Evolutionary conservation across 2,888 invertebrate genomes (phyloP), one percentile per base, ranked within the genome.

Genomic region (Erebia epiphron): DNA sequence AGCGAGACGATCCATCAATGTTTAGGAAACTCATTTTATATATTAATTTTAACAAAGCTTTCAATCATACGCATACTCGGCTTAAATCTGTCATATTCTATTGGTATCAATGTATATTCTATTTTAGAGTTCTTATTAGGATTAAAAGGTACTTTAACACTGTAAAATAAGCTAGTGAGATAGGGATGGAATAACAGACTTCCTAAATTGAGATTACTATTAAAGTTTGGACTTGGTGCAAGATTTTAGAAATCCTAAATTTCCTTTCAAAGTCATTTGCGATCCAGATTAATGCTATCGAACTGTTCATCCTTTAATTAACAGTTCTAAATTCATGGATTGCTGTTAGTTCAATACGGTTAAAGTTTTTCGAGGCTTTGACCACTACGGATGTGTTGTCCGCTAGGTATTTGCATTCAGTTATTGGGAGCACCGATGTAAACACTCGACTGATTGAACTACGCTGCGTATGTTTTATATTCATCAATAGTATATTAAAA

Each of bases 401-500:
- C 83, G 78, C 80, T 85, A 82, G 79, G 81, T 90, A 91, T 92
- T 92, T 91, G 89, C 90, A 89, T 90, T 88, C 84, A 83, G 89
- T 90, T 91, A 91, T 92, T 90, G 90, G 87, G 85, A 84, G 84
- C 85, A 80, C 80, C 83, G 82, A 82, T 87, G 90, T 88, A 90
- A 88, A 90, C 87, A 90, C 80, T 84, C 80, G 79, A 83, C 86
- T 89, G 90, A 92, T 91, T 90, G 89, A 85, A 87, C 82, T 81
- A 79, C 68, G 68, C 68, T 83, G 82, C 83, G 81, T 82, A 80
- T 80, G 79, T 77, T 75, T 79, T 76, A 71, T 73, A 77, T 77
- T 76, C 76, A 76, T 66, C 72, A 71, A 68, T 73, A 70, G 73
- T 66, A 50, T 67, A 46, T 60, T 60, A 41, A 60, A 60, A 41